phyloP scores from a whole-genome alignment of 2,113 vertebrate genomes.

The Festucalex cinctus region DNA sequence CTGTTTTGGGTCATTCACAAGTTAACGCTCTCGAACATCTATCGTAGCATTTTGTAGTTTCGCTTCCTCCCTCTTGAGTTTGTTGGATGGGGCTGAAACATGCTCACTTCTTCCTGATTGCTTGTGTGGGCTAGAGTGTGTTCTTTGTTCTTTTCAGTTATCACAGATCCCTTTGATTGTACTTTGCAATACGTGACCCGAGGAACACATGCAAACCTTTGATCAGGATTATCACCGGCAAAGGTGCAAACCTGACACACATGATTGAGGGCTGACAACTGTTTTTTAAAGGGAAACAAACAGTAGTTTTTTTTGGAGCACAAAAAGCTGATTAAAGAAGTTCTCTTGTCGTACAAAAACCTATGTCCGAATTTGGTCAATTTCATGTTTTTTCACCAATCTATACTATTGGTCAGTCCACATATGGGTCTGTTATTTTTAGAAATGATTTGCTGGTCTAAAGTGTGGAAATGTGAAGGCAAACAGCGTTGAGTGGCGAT shows the following conservation, averaged over 20 bases:
- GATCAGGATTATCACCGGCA: neutral
- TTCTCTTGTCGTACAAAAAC: no score
- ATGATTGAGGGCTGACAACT: neutral
- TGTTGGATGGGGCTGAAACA: constrained; percentile 27
- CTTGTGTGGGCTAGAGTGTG: neutral
- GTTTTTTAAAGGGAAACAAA: neutral
- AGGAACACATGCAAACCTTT: neutral
- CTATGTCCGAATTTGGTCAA: no score
- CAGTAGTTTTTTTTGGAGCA: no score
- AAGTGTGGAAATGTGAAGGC: no score
- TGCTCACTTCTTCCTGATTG: constrained; percentile 6
- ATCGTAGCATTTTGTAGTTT: constrained; percentile 60
- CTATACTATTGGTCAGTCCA: no score
- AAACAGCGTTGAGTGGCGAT: no score
- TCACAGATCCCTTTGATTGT: neutral
- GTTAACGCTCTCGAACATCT: constrained; percentile 36
- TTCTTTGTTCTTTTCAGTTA: neutral
- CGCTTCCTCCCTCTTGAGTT: constrained; percentile 53
- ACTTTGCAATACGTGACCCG: neutral
- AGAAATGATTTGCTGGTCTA: no score
- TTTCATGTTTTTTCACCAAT: no score
- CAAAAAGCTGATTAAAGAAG: no score
- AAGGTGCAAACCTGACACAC: neutral
- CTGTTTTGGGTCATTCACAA: constrained; percentile 42
- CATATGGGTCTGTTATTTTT: no score